Evolutionary conservation across 1,140 invertebrate species (phyloP).

Genomic region (Nomia melanderi): DNA sequence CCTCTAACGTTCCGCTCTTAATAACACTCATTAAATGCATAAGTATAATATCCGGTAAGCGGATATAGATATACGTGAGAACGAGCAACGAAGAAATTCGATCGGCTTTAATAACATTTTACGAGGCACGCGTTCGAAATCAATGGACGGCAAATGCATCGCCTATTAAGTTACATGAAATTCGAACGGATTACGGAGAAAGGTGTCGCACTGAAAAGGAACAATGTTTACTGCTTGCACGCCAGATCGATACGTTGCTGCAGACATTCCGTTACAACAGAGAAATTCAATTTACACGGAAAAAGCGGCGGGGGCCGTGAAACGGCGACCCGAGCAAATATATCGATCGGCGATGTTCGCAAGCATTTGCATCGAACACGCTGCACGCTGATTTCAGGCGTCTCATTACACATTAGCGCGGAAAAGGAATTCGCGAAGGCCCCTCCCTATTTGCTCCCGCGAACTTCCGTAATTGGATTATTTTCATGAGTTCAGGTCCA

Average conservation of each 20-base stretch:
- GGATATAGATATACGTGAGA: no score
- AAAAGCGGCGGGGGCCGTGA: conserved; percentile 1
- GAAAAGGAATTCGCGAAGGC: background rate
- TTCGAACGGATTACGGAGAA: background rate
- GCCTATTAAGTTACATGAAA: background rate
- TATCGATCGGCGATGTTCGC: conserved; percentile 50
- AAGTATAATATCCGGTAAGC: background rate
- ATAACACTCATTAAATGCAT: background rate
- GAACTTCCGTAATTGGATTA: background rate
- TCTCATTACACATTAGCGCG: background rate
- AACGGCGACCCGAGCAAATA: conserved; percentile 47
- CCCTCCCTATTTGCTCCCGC: background rate
- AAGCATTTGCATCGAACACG: conserved; percentile 40
- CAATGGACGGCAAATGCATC: no score
- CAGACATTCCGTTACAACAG: conserved; percentile 35
- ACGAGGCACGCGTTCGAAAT: background rate
- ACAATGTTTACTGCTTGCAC: conserved; percentile 31
- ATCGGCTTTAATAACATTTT: background rate
- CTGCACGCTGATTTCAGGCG: background rate
- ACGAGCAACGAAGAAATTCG: background rate
- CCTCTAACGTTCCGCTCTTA: no score
- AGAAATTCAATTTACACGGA: conserved; percentile 41
- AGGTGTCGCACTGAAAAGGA: background rate
- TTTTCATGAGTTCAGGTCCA: background rate
- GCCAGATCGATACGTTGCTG: background rate